Conservation (phyloP, 2,888 invertebrate species). For the Nomada ruficornis region DNA sequence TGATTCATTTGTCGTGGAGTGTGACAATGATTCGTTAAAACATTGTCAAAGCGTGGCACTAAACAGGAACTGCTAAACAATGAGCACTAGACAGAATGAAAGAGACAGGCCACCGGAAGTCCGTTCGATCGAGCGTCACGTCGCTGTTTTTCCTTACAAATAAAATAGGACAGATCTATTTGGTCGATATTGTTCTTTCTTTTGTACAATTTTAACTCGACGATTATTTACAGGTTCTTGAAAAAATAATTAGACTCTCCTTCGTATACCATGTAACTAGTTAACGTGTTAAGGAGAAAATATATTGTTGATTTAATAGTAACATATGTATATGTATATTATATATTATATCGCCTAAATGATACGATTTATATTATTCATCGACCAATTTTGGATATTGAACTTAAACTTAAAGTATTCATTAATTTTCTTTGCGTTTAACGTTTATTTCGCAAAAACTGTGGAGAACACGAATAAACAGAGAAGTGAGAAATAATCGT, state of each 20-base stretch:
- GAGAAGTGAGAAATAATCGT: no score
- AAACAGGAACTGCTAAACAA: constrained; percentile 62
- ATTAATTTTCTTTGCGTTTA: not conserved
- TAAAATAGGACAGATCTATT: constrained; percentile 1
- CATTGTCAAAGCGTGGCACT: constrained; percentile 58
- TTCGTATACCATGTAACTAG: not conserved
- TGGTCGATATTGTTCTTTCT: constrained; percentile 12
- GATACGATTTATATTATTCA: constrained; percentile 3
- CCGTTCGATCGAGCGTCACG: not conserved
- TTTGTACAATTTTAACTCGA: constrained; percentile 10
- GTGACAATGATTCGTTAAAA: constrained; percentile 55
- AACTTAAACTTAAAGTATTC: not conserved
- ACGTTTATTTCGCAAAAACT: not conserved
- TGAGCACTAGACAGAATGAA: constrained; percentile 38
- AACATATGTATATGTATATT: not conserved
- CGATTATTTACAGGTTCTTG: constrained; percentile 29
- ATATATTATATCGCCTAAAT: not conserved
- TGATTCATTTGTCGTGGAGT: constrained; percentile 41
- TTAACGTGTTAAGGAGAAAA: constrained; percentile 16
- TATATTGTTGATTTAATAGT: constrained; percentile 14
- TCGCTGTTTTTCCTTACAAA: constrained; percentile 13
- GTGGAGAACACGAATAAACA: no score
- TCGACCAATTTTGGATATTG: not conserved
- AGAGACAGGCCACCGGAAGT: constrained; percentile 32
- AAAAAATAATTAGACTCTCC: constrained; percentile 5